A percentile compares a stretch with the other conserved stretches of the same genome.
These are phyloP conservation scores for Pandemis cinnamomeana DNA, from an alignment of 2,888 invertebrate species.

Conservation along the genomic window DNA sequence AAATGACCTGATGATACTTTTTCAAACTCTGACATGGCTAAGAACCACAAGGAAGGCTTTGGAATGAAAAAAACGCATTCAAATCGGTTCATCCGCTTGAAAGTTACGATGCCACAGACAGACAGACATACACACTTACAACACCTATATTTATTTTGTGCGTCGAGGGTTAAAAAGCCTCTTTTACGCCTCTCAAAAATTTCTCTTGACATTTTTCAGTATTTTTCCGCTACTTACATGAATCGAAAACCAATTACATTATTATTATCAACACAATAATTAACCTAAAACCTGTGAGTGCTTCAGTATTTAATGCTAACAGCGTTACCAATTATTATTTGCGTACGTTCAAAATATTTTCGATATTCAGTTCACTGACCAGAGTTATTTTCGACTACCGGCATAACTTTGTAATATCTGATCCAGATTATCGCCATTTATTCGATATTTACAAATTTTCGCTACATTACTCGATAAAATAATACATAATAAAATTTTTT, in stretches of 20 bases:
- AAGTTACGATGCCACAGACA: no score
- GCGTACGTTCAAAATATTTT: neutral
- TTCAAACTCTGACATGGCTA: no score
- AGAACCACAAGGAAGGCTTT: no score
- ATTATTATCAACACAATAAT: conserved; percentile 48
- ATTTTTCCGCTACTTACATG: conserved; percentile 26
- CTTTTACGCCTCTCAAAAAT: neutral
- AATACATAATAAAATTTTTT: conserved; percentile 37
- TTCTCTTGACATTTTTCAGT: conserved; percentile 19
- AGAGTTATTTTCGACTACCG: neutral
- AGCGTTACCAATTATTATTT: conserved; percentile 7
- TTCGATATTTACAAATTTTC: conserved; percentile 34
- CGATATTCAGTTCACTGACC: neutral
- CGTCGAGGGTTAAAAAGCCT: no score
- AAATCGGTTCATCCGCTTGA: no score
- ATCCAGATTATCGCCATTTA: conserved; percentile 37
- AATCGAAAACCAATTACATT: conserved; percentile 36
- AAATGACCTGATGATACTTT: no score
- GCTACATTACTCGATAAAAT: conserved; percentile 38
- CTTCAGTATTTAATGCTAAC: conserved; percentile 25
- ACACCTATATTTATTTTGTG: no score
- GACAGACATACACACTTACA: no score
- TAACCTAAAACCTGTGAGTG: conserved; percentile 51
- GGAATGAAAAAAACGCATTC: no score
- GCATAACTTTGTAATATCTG: conserved; percentile 29